A percentile compares a stretch with the other conserved stretches of the same genome.
Conservation (phyloP, 2,888 invertebrate species). For the Heteromurus nitidus region DNA sequence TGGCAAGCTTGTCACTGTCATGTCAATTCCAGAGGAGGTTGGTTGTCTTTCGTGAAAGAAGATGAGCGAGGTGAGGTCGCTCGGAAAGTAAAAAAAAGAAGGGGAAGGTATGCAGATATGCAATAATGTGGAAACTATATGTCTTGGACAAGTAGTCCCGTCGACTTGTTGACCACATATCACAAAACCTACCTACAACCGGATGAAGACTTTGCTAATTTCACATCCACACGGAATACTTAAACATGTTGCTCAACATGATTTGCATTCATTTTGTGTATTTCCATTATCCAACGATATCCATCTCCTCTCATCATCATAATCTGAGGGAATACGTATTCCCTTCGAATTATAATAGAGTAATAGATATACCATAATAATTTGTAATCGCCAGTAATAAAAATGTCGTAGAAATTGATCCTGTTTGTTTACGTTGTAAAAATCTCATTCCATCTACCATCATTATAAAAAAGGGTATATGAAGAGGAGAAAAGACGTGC, state of each 20-base stretch:
- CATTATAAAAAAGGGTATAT: slow-evolving; percentile 1
- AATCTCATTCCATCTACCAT: background rate
- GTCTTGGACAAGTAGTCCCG: no score
- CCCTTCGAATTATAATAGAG: slow-evolving; percentile 32
- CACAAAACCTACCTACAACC: no score
- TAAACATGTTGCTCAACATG: background rate
- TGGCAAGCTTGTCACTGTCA: slow-evolving; percentile 55
- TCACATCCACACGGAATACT: slow-evolving; percentile 5
- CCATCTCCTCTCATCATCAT: slow-evolving; percentile 39
- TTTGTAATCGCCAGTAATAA: slow-evolving; percentile 52
- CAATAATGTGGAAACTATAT: slow-evolving; percentile 1
- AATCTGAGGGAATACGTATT: no score
- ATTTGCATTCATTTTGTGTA: slow-evolving; percentile 53
- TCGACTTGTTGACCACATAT: slow-evolving; percentile 5
- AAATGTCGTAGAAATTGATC: slow-evolving; percentile 46
- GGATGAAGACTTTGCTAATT: slow-evolving; percentile 48
- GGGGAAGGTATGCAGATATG: background rate
- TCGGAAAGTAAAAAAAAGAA: slow-evolving; percentile 2
- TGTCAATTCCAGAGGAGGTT: slow-evolving; percentile 47
- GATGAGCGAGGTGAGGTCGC: slow-evolving; percentile 14
- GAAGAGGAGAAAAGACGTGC: slow-evolving; percentile 4
- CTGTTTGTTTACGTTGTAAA: slow-evolving; percentile 28
- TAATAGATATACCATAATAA: slow-evolving; percentile 28
- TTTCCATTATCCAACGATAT: slow-evolving; percentile 35
- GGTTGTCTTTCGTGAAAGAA: slow-evolving; percentile 37